Base-by-base conservation (phyloP, 2,797 vertebrate genomes). In the Epinephelus awoara region DNA sequence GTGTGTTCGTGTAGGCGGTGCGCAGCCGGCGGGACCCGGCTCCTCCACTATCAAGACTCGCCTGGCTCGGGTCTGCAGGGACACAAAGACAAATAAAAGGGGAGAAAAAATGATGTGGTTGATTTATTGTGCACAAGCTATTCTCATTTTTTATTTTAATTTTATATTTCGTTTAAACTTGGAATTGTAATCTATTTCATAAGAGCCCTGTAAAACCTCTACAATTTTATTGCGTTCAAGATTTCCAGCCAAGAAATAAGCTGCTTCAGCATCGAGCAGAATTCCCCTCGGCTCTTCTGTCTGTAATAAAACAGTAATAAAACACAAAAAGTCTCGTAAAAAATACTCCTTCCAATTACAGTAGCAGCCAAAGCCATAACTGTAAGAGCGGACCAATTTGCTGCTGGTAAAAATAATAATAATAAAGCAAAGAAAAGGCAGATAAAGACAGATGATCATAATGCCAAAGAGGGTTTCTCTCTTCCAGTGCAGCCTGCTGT, bases 1-100 rank as follows among this genome's bases (percentile, higher is more conserved):
- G 98, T 2, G 98, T 99, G 94, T 99, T 99, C 76, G 98, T 99
- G 92, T 99, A 99, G 83, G 98, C 98, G n/a, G 98, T 99, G 92
- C 98, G 96, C 88, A 99, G 91, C 80, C 98, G 96, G 70, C 98
- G 96, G 72, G 97, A 96, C 83, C 96, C 95, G 75, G 97, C 96
- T 79, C 96, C 94, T 81, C 94, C 95, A 12, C 25, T 57, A 6
- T 93, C 93, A 73, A 95, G 83, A 68, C 88, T 87, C 59, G 94
- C 96, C 80, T 94, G 95, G 18, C 82, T 69, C 49, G 84, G 74
- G 57, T 97, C 98, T 98, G 91, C 67, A 47, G 19, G 25, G 57
- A 58, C 8, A 63, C 21, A 46, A 4, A 69, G 6, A 75, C 7
- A 68, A 5, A 81, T 40, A 58, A 34, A 58, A n/a, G 51, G 25